Base-by-base conservation (phyloP, 1,140 invertebrate species). In the Papilio polyxenes region DNA sequence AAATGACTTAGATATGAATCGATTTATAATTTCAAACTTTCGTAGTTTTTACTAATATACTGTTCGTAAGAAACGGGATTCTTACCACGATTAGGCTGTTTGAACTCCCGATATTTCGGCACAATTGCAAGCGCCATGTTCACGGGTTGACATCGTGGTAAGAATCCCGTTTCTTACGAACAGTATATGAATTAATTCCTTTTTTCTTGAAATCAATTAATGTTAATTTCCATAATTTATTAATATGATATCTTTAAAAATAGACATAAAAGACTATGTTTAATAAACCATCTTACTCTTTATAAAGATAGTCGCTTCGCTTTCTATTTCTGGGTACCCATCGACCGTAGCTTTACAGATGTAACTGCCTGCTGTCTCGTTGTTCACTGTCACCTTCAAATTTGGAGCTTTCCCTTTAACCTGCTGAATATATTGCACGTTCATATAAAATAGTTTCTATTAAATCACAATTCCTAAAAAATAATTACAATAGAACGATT, bases 271-370 rank as follows among this genome's bases (percentile, higher is more conserved):
- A 2, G 56, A 59, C 6, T 62, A 77, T 56, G 83, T 56, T 17
- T 69, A 80, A 62, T 15, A 48, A 40, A 72, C 23, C 23, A 31
- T 83, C 84, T 83, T 92, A 96, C 96, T 96, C 95, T 98, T 98
- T 80, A 98, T 96, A 89, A 97, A 97, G 74, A 99, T 96, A 49
- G 96, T 96, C 0, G 98, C 97, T 92, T 98, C 97, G 40, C 97
- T 97, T 11, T 96, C 97, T 82, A 98, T 96, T 93, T 98, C 97
- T 9, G 96, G 96, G 88, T 98, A 99, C 7, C 97, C 97, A 37
- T 92, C 89, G 17, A 98, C 98, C 37, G 96, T 96, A 0, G 98
- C 98, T 88, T 97, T 97, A 93, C 98, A 99, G 85, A 97, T 97
- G 91, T 99, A 99, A 11, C 96, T 95, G 3, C 98, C 98, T 9